These are phyloP conservation scores for Zonotrichia leucophrys DNA, from an alignment of 2,113 vertebrate genomes.

Conservation along the genomic window DNA sequence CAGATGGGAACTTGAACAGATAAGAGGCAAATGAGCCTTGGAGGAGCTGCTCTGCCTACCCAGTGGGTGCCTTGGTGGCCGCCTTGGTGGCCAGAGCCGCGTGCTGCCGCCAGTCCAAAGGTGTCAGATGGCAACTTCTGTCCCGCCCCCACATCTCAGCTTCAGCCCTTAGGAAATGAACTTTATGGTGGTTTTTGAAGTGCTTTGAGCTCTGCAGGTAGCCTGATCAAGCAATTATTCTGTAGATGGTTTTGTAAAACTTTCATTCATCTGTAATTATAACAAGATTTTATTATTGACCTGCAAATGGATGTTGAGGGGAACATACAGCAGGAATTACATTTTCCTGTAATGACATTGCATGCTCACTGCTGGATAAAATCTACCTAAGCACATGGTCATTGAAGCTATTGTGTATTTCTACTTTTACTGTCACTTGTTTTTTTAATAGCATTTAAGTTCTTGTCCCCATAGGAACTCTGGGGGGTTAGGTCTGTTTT, in stretches of 20 bases:
- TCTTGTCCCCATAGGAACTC: background rate
- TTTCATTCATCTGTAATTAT: background rate
- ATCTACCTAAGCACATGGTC: background rate
- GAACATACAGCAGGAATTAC: background rate
- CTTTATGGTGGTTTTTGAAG: background rate
- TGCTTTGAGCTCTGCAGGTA: background rate
- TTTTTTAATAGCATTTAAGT: background rate
- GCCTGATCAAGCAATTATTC: background rate
- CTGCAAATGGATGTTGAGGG: background rate
- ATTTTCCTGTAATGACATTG: background rate
- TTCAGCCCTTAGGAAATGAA: background rate
- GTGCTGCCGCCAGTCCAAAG: background rate
- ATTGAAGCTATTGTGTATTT: background rate
- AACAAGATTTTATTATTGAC: background rate
- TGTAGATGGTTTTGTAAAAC: background rate
- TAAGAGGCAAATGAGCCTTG: background rate
- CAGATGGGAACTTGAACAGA: background rate
- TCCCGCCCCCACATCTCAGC: background rate
- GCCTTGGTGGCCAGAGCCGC: background rate
- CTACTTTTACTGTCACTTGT: background rate
- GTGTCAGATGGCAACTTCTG: background rate
- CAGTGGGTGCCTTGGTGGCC: background rate
- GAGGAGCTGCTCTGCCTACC: background rate
- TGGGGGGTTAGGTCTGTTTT: background rate
- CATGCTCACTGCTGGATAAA: background rate